Conservation (phyloP, 2,113 vertebrate species). For the Clupea harengus region DNA sequence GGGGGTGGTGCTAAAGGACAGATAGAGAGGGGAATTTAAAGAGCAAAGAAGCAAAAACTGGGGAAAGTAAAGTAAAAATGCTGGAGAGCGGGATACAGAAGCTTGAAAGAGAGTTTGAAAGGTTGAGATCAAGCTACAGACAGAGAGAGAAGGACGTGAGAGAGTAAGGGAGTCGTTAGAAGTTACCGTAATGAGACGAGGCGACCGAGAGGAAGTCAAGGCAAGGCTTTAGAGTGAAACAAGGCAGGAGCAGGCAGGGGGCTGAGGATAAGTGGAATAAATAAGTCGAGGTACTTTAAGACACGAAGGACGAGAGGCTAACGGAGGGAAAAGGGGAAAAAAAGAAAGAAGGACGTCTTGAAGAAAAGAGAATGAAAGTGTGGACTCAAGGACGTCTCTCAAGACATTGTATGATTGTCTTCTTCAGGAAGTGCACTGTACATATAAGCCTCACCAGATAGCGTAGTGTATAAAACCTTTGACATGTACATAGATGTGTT, state of each 20-base stretch:
- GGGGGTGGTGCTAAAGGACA: neutral
- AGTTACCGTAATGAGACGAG: neutral
- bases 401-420: neutral
- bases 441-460: neutral
- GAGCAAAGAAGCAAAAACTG: neutral
- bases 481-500: neutral
- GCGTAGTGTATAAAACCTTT: neutral
- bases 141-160: neutral
- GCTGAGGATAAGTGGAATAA: neutral
- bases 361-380: neutral
- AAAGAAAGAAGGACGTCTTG: neutral
- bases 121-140: neutral
- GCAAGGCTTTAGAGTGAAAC: neutral
- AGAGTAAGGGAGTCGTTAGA: neutral
- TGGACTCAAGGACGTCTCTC: neutral
- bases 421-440: constrained; percentile 9
- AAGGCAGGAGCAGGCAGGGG: neutral
- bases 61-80: neutral
- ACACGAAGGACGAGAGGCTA: neutral
- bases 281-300: neutral
- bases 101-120: neutral
- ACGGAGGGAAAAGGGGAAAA: neutral
- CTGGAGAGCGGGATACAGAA: neutral
- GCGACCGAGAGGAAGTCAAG: neutral
- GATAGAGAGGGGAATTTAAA: too few relatives aligned